Conservation (phyloP, 2,113 vertebrate species). For the Triplophysa siluroides region DNA sequence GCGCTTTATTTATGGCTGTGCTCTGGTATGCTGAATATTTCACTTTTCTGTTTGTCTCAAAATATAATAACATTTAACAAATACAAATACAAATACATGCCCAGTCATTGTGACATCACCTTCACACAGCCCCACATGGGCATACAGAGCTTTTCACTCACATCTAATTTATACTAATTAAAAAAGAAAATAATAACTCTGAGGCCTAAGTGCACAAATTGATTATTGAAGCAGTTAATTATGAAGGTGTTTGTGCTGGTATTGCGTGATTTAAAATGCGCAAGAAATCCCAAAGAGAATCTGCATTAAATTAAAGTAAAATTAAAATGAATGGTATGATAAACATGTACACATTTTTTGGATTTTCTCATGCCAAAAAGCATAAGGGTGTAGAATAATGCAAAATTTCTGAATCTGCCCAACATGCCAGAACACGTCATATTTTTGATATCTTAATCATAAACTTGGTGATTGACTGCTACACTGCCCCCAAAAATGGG, state of each 20-base stretch:
- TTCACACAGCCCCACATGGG: slow-evolving; percentile 39
- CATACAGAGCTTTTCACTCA: slow-evolving; percentile 48
- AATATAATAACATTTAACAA: background rate
- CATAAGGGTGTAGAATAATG: background rate
- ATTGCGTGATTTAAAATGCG: slow-evolving; percentile 62
- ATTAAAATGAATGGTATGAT: slow-evolving; percentile 3
- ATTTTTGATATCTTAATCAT: background rate
- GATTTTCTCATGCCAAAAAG: background rate
- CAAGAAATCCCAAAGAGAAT: slow-evolving; percentile 47
- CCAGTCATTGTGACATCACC: background rate
- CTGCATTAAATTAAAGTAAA: slow-evolving; percentile 36
- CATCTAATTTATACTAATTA: slow-evolving; percentile 62
- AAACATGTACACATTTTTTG: background rate
- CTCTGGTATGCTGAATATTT: background rate
- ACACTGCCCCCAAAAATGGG: background rate
- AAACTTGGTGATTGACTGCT: background rate
- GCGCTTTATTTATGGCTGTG: background rate
- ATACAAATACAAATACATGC: slow-evolving; percentile 15
- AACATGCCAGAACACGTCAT: background rate
- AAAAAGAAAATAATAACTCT: slow-evolving; percentile 59
- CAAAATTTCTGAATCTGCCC: background rate
- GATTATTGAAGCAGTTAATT: slow-evolving; percentile 63
- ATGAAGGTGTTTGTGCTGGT: slow-evolving; percentile 58
- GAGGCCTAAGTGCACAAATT: slow-evolving; percentile 58
- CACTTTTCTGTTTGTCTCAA: background rate